Evolutionary conservation across 1,140 invertebrate genomes (phyloP), one percentile per base, ranked within the genome.

Genomic region (Pseudomyrmex pallidus): DNA sequence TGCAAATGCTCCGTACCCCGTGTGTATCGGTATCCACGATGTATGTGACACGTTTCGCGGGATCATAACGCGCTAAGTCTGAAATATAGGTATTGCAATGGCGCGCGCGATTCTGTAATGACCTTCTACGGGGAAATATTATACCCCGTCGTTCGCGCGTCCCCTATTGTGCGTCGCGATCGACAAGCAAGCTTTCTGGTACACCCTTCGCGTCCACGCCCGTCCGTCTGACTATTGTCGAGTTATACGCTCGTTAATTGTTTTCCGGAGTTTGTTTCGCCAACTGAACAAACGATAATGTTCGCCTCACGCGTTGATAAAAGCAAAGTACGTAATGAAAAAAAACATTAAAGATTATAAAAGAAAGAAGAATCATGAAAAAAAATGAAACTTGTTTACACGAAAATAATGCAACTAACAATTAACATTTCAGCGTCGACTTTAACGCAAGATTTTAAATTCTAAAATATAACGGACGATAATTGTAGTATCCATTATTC

Each of bases 11-110:
- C 35, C 4, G 35, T 50, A 44, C 20, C 46, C 35, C 5, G 35
- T 46, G 9, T 13, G 44, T 25, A 22, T 74, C 20, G 44, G 0
- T 74, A 62, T 5, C 61, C 57, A 48, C 46, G 15, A 74, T 74
- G 59, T 74, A 66, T 25, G 56, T 52, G 73, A 10, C 70, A 85
- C 63, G 77, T 74, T 57, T 10, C 48, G 22, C 57, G 74, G 80
- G 44, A 88, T 87, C 82, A 84, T 89, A 89, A 88, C 85, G 57
- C 72, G 56, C 74, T 87, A 84, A 91, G 83, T 82, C 74, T 90
- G 85, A 91, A 86, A 89, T 89, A 90, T 88, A 74, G 86, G 20
- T 74, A 84, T 83, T 20, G 22, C 83, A 67, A 85, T 82, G 44
- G 57, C 1, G 70, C 74, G 17, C 15, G 15, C 1, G 70, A 74